These are phyloP conservation scores for Diadegma fenestrale DNA, from an alignment of 2,888 invertebrate genomes.

Conservation along the genomic window DNA sequence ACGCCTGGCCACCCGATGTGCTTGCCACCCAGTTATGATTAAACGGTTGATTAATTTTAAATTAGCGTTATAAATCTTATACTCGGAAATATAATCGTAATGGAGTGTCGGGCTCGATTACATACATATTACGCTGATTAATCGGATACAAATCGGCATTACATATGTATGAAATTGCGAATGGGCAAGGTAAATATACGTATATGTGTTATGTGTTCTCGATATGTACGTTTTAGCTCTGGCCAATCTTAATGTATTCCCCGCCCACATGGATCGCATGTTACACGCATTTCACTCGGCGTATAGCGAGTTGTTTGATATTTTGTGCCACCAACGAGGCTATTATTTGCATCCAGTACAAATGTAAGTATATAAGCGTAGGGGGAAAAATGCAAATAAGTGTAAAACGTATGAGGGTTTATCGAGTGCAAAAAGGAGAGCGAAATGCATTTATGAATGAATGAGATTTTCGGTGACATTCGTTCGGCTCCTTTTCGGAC, in stretches of 20 bases:
- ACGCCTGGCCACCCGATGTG: conserved; percentile 64
- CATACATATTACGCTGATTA: conserved; percentile 79
- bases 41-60: conserved; percentile 80
- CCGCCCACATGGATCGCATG: conserved; percentile 60
- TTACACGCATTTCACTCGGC: conserved; percentile 58
- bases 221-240: conserved; percentile 56
- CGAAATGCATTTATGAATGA: background rate
- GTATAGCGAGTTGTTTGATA: conserved; percentile 41
- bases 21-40: conserved; percentile 74
- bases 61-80: conserved; percentile 77
- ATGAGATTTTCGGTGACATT: background rate
- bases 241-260: conserved; percentile 54
- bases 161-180: conserved; percentile 78
- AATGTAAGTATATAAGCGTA: conserved; percentile 5
- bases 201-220: conserved; percentile 29
- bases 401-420: background rate
- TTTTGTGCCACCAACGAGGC: conserved; percentile 42
- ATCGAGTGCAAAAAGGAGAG: background rate
- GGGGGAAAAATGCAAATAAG: conserved; percentile 7
- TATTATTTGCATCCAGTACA: conserved; percentile 42
- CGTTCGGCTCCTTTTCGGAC: background rate
- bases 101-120: conserved; percentile 79
- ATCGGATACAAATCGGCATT: conserved; percentile 78
- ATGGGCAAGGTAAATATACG: conserved; percentile 31
- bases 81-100: conserved; percentile 79